Base-by-base conservation (phyloP, 2,888 invertebrate species). In the Pyrocoelia pectoralis region DNA sequence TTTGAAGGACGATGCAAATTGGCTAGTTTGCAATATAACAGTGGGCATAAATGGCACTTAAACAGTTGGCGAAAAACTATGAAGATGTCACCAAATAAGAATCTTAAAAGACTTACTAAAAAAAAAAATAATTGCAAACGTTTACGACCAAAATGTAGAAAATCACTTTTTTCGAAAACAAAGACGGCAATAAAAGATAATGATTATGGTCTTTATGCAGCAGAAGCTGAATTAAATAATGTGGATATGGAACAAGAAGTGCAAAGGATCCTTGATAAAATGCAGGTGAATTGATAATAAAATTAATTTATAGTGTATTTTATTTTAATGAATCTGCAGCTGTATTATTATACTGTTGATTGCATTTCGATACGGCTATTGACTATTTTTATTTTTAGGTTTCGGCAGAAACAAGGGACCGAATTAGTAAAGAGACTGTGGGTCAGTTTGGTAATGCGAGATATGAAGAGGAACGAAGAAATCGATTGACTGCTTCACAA, bases 201-300 rank as follows among this genome's bases (percentile, higher is more conserved):
- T n/a, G 24, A 24, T 24, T 24, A 24, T 24, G 24, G 24, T 8
- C 24, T 24, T 24, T 24, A 24, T 24, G 24, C 24, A 24, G 38
- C 38, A 38, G 38, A 38, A 38, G 38, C 38, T 38, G 38, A 38
- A 38, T 38, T 38, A 38, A 38, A 38, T 38, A 38, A 38, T 12
- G 38, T 38, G 38, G 38, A 38, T 38, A 38, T 38, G 38, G 38
- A 9, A 38, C 38, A 38, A 9, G 24, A 24, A 24, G 24, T 24
- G 24, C n/a, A n/a, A n/a, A n/a, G n/a, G n/a, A n/a, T n/a, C n/a
- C 38, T 38, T 38, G 38, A n/a, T 38, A 24, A 24, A 24, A 24
- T 24, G 24, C 24, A 24, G 24, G 24, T 24, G 24, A 24, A 24
- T 5, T 24, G 38, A 38, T 38, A 38, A 5, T 38, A 9, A 38